Evolutionary conservation across 2,113 vertebrate genomes (phyloP).

Genomic region (Cettia cetti): DNA sequence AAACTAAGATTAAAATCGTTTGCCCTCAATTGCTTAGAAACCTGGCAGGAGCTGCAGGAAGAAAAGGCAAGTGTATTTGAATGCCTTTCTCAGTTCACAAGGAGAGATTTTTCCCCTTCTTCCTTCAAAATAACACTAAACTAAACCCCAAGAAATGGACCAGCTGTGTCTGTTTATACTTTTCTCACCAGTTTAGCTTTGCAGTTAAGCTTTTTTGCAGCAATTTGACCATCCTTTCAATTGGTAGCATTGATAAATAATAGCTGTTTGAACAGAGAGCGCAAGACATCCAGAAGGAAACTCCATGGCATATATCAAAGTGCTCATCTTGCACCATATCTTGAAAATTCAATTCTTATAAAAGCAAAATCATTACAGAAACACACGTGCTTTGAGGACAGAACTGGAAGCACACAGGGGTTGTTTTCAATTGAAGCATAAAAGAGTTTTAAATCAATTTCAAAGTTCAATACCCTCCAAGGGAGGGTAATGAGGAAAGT

Average conservation of each 20-base stretch:
- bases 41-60: not conserved
- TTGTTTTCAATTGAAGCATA: not conserved
- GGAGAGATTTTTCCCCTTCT: not conserved
- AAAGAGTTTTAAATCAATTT: conserved; percentile 18
- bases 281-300: not conserved
- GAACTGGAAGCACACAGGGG: not conserved
- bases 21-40: not conserved
- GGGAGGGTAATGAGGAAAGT: not conserved
- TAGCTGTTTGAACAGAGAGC: not conserved
- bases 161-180: not conserved
- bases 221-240: not conserved
- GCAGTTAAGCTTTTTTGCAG: not conserved
- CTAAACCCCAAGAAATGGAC: not conserved
- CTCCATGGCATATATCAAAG: not conserved
- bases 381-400: not conserved
- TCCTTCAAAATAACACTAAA: not conserved
- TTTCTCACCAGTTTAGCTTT: not conserved
- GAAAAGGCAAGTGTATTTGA: not conserved
- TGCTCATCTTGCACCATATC: not conserved
- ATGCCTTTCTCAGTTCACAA: not conserved
- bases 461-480: not conserved
- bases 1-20: not conserved
- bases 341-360: not conserved
- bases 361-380: conserved; percentile 4
- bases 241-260: not conserved